A percentile compares a stretch with the other conserved stretches of the same genome.
These are phyloP conservation scores for Tangara arthus DNA, from an alignment of 2,797 vertebrate genomes.

Conservation along the genomic window DNA sequence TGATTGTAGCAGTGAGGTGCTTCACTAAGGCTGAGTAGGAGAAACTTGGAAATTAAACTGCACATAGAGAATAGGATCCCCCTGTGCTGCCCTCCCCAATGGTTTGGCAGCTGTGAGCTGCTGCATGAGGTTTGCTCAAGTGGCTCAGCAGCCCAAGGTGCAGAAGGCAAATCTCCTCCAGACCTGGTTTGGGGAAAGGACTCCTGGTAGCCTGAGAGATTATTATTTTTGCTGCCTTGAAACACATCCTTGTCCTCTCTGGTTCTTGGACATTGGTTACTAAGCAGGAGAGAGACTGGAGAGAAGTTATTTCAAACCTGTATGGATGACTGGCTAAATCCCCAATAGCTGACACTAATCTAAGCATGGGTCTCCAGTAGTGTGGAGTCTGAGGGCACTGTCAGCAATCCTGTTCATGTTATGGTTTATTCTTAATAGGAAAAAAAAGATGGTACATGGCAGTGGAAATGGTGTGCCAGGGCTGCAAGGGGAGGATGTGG, in stretches of 20 bases:
- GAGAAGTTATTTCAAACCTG: background rate
- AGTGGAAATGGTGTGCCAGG: background rate
- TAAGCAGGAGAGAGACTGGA: background rate
- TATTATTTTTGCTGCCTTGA: background rate
- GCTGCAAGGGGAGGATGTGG: background rate
- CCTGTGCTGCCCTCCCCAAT: background rate
- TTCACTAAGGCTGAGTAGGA: background rate
- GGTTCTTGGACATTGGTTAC: background rate
- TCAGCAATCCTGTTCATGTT: background rate
- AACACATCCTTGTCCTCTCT: background rate
- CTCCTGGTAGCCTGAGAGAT: background rate
- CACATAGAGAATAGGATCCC: background rate
- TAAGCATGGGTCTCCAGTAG: background rate
- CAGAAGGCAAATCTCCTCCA: background rate
- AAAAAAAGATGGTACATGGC: background rate
- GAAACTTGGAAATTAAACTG: background rate
- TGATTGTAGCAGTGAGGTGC: background rate
- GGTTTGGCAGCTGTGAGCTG: background rate
- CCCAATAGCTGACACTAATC: background rate
- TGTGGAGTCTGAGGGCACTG: background rate
- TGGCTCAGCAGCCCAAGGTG: accelerated
- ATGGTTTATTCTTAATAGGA: background rate
- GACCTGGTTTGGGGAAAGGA: background rate
- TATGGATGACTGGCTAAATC: background rate
- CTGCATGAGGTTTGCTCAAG: background rate